phyloP scores from a whole-genome alignment of 2,888 invertebrate species.

The Cephus nigrinus region DNA sequence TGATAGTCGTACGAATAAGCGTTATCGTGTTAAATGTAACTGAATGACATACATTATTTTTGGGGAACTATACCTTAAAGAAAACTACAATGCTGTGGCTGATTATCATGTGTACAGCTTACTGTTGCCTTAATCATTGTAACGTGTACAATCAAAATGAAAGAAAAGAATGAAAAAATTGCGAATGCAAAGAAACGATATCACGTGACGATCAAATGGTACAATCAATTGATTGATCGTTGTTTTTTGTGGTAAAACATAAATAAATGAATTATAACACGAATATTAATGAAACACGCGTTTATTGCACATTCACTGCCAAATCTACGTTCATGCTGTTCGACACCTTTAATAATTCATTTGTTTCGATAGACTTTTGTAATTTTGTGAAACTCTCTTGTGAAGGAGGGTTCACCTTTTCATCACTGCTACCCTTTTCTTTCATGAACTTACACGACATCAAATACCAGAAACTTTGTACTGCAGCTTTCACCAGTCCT shows the following conservation, averaged over 20 bases:
- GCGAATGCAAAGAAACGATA: slow-evolving; percentile 26
- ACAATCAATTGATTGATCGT: background rate
- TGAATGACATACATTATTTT: background rate
- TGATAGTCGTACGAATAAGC: background rate
- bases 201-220: slow-evolving; percentile 14
- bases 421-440: slow-evolving; percentile 22
- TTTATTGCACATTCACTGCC: slow-evolving; percentile 9
- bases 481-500: slow-evolving; percentile 54
- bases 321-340: background rate
- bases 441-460: slow-evolving; percentile 45
- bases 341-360: slow-evolving; percentile 1
- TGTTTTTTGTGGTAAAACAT: background rate
- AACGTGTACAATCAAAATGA: slow-evolving; percentile 33
- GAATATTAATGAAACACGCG: background rate
- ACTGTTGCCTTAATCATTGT: slow-evolving; percentile 35
- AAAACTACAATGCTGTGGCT: background rate
- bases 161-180: background rate
- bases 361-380: slow-evolving; percentile 8
- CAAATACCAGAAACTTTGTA: slow-evolving; percentile 54
- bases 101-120: slow-evolving; percentile 25
- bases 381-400: slow-evolving; percentile 18
- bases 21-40: background rate
- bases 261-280: background rate
- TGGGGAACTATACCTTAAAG: background rate
- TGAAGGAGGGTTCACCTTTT: slow-evolving; percentile 18